These are phyloP conservation scores for Aphelocoma coerulescens DNA, from an alignment of 2,113 vertebrate species.

Conservation along the genomic window DNA sequence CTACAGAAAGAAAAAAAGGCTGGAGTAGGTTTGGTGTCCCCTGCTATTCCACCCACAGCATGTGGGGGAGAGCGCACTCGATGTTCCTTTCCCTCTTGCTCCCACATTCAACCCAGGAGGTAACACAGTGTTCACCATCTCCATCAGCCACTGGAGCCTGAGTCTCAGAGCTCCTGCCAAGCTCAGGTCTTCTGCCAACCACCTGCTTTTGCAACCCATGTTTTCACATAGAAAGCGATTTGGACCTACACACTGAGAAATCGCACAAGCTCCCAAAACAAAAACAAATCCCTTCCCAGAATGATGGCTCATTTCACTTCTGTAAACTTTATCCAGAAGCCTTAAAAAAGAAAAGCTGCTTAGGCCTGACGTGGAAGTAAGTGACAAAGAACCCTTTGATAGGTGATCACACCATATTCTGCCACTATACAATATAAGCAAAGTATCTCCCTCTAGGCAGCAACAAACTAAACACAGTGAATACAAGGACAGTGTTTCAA, in stretches of 20 bases:
- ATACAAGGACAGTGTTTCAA: background rate
- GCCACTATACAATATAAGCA: background rate
- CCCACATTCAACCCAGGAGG: background rate
- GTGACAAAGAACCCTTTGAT: background rate
- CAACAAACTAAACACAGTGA: background rate
- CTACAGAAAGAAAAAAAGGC: background rate
- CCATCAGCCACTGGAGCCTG: background rate
- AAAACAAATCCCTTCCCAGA: conserved; percentile 32
- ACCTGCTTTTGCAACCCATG: conserved; percentile 26
- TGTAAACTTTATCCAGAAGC: background rate
- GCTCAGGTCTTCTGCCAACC: conserved; percentile 42
- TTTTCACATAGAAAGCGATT: conserved; percentile 2
- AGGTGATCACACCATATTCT: background rate
- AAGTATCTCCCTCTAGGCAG: background rate
- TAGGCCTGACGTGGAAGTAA: background rate
- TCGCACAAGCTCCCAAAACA: background rate
- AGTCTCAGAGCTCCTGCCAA: conserved; percentile 12
- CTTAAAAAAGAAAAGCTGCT: background rate
- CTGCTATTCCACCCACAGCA: background rate
- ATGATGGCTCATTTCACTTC: background rate
- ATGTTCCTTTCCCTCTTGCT: background rate
- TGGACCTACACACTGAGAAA: conserved; percentile 6
- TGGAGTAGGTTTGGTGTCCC: background rate
- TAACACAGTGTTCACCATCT: background rate
- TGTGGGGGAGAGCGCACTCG: fast-evolving